phyloP scores from a whole-genome alignment of 30 jellyfish, hydroid and myxozoan species.

The Aurelia sp. region DNA sequence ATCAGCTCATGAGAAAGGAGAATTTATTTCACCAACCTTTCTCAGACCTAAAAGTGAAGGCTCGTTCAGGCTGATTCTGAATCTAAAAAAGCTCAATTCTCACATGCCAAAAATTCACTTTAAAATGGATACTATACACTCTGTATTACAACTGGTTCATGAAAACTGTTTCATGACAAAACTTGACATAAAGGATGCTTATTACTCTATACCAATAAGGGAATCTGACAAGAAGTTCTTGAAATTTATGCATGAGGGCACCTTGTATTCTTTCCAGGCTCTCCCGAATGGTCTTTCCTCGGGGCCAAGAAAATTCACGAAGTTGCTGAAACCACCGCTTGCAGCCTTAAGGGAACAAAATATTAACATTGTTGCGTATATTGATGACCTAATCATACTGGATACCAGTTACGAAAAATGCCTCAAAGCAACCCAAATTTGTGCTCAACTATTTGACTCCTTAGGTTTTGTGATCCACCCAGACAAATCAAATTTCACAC shows the following conservation, averaged over 20 bases:
- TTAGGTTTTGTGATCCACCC: slow-evolving; percentile 32
- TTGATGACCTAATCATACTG: background rate
- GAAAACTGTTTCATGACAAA: background rate
- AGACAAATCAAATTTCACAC: slow-evolving; percentile 16
- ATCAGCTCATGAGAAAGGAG: slow-evolving; percentile 10
- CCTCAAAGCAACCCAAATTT: background rate
- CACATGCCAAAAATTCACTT: slow-evolving; percentile 26
- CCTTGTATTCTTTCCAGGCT: background rate
- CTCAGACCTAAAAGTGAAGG: slow-evolving; percentile 16
- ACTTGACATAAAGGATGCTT: background rate
- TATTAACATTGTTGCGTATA: background rate
- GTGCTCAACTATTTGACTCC: background rate
- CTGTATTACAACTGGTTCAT: slow-evolving; percentile 5
- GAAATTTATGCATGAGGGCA: slow-evolving; percentile 2
- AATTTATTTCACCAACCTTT: slow-evolving; percentile 40
- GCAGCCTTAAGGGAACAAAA: slow-evolving; percentile 3
- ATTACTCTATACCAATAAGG: slow-evolving; percentile 19
- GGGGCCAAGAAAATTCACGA: slow-evolving; percentile 35
- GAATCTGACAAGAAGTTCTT: slow-evolving; percentile 25
- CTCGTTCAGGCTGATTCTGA: slow-evolving; percentile 27
- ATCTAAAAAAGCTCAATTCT: slow-evolving; percentile 16
- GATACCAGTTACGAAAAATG: background rate
- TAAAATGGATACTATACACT: slow-evolving; percentile 32
- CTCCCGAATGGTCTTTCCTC: slow-evolving; percentile 28
- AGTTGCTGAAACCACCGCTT: slow-evolving; percentile 21